phyloP scores from a whole-genome alignment of 2,888 invertebrate genomes.

The Tiliacea aurago region DNA sequence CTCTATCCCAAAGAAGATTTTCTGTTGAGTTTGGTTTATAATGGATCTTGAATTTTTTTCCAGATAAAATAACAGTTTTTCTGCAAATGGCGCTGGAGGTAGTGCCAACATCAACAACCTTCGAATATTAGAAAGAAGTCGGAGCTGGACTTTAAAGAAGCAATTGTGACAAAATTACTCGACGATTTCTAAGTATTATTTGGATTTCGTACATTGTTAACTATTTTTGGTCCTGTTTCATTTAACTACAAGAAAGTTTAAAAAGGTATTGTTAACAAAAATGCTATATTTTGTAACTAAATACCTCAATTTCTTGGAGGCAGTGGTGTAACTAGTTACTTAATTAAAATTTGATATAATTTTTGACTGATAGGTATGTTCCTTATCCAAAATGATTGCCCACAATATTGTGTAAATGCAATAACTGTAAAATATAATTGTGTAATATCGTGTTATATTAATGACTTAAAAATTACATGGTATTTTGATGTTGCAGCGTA shows the following conservation, averaged over 20 bases:
- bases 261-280: constrained; percentile 53
- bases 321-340: constrained; percentile 55
- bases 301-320: constrained; percentile 47
- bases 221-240: constrained; percentile 67
- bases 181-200: constrained; percentile 70
- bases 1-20: not conserved
- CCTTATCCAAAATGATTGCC: constrained; percentile 70
- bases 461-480: constrained; percentile 63
- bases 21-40: not conserved
- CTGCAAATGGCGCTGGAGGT: constrained; percentile 97
- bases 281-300: constrained; percentile 48
- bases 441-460: constrained; percentile 63
- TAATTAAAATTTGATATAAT: constrained; percentile 62
- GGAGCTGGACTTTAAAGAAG: constrained; percentile 86
- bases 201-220: constrained; percentile 71
- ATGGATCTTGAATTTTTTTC: constrained; percentile 65
- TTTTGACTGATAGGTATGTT: constrained; percentile 75
- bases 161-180: constrained; percentile 70
- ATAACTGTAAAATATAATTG: constrained; percentile 69
- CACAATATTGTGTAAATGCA: constrained; percentile 69
- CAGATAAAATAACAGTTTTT: constrained; percentile 97
- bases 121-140: constrained; percentile 90
- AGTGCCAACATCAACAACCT: constrained; percentile 95
- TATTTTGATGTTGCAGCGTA: constrained; percentile 64
- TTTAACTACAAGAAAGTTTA: constrained; percentile 60